A percentile compares a stretch with the other conserved stretches of the same genome.
Conservation (phyloP, 1,140 invertebrate species). For the Zaprionus inermis region DNA sequence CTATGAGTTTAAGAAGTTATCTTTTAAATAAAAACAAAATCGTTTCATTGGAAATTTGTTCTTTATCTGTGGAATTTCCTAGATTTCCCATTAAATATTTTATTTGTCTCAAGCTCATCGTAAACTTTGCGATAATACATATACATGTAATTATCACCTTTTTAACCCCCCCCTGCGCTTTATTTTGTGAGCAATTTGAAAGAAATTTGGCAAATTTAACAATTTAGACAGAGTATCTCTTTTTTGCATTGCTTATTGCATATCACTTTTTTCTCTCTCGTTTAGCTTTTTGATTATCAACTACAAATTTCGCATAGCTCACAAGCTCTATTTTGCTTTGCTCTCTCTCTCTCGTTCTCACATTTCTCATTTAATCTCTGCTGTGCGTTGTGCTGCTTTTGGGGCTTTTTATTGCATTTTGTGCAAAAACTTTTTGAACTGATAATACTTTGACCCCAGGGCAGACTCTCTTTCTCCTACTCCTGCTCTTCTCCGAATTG, state of each 20-base stretch:
- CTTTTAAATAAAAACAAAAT: no score
- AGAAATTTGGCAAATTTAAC: no score
- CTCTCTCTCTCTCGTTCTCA: neutral
- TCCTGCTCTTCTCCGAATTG: neutral
- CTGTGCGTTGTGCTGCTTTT: slow-evolving; percentile 19
- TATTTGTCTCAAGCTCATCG: no score
- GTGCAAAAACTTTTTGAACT: slow-evolving; percentile 33
- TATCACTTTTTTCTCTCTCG: neutral
- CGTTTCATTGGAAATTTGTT: no score
- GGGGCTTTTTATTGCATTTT: slow-evolving; percentile 40
- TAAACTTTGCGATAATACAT: no score
- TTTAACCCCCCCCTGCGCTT: no score
- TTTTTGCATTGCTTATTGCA: neutral
- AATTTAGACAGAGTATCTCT: no score
- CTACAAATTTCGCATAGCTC: neutral
- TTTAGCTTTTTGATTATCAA: neutral
- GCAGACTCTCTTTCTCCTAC: neutral
- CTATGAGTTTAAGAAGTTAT: no score
- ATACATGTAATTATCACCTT: no score
- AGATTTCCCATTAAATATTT: no score
- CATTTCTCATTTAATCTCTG: slow-evolving; percentile 11
- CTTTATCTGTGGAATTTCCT: no score
- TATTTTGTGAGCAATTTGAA: no score
- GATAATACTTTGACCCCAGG: slow-evolving; percentile 46
- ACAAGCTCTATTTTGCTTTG: neutral